phyloP scores from a whole-genome alignment of 2,113 vertebrate genomes.

The Thryonomys swinderianus region DNA sequence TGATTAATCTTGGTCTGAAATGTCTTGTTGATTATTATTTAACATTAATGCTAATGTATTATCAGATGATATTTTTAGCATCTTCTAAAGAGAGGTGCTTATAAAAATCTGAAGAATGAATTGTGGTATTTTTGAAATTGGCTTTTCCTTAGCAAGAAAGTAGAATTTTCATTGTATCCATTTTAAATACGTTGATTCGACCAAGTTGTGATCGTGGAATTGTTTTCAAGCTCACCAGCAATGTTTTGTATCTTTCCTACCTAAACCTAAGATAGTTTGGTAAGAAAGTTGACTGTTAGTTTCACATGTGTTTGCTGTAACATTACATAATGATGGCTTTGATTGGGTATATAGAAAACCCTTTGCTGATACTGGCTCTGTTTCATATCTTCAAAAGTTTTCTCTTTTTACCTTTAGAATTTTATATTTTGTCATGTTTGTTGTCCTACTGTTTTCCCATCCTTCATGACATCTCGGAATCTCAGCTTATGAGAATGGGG shows the following conservation, averaged over 20 bases:
- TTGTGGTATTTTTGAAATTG: background rate
- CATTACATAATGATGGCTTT: background rate
- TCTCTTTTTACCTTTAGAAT: background rate
- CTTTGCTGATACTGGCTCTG: background rate
- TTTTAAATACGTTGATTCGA: background rate
- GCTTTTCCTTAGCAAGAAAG: background rate
- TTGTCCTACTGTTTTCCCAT: background rate
- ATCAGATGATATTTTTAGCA: background rate
- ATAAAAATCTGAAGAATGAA: background rate
- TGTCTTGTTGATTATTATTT: background rate
- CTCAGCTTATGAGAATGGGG: background rate
- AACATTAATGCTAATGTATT: background rate
- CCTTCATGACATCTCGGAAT: constrained; percentile 31
- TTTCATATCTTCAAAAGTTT: background rate
- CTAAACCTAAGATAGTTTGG: constrained; percentile 3
- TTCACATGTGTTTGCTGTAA: background rate
- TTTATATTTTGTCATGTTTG: background rate
- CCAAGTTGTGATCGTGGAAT: background rate
- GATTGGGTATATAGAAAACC: background rate
- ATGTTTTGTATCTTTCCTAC: background rate
- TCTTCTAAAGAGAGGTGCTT: background rate
- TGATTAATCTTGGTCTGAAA: background rate
- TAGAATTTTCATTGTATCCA: background rate
- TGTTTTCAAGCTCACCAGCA: background rate
- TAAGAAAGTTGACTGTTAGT: constrained; percentile 9